Evolutionary conservation across 2,113 vertebrate species (phyloP).

Genomic region (Ceyx melanurus): DNA sequence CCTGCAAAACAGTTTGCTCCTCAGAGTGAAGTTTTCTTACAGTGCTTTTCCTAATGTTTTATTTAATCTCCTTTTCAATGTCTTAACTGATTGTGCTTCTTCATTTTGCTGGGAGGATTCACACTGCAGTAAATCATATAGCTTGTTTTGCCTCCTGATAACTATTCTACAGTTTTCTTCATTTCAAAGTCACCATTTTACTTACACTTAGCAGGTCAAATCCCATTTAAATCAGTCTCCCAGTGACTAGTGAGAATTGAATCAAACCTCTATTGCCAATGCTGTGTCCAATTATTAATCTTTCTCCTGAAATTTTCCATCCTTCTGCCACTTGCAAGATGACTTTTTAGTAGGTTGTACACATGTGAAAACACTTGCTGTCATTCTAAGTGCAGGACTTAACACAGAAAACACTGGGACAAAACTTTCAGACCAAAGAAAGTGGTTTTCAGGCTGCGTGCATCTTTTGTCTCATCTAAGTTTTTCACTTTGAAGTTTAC

Average conservation of each 20-base stretch:
- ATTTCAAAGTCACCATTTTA: not conserved
- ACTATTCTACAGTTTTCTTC: not conserved
- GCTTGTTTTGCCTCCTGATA: not conserved
- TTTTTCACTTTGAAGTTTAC: conserved; percentile 39
- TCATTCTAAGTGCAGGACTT: conserved; percentile 5
- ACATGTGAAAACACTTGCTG: conserved; percentile 12
- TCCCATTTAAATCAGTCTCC: not conserved
- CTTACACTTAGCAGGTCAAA: not conserved
- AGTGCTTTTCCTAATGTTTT: not conserved
- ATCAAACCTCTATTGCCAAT: not conserved
- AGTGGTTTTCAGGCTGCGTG: not conserved
- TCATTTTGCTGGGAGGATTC: not conserved
- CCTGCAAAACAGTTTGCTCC: not conserved
- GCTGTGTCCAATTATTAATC: not conserved
- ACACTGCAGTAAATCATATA: not conserved
- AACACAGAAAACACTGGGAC: not conserved
- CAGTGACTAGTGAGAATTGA: not conserved
- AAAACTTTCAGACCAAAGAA: conserved; percentile 10
- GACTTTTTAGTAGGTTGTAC: not conserved
- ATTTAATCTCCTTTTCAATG: not conserved
- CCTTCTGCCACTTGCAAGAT: not conserved
- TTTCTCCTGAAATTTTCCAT: not conserved
- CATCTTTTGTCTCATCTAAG: conserved; percentile 10
- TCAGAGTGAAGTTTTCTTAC: not conserved
- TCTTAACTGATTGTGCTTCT: not conserved